Evolutionary conservation across 2,888 invertebrate genomes (phyloP).

Genomic region (Aricia artaxerxes): DNA sequence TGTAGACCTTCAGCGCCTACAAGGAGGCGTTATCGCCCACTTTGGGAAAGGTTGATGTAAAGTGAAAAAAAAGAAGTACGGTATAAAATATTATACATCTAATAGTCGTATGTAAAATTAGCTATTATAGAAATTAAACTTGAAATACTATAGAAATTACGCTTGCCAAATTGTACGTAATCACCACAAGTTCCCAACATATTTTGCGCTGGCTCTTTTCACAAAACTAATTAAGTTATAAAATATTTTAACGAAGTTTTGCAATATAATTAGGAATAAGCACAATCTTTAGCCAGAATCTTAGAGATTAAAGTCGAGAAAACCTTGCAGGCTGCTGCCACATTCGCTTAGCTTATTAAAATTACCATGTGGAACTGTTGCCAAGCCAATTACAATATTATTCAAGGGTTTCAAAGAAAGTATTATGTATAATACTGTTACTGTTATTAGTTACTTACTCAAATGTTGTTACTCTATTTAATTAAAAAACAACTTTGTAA

Average conservation of each 20-base stretch:
- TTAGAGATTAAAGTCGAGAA: slow-evolving; percentile 39
- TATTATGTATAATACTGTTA: slow-evolving; percentile 12
- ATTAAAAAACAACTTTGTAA: not conserved
- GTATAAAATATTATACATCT: no score
- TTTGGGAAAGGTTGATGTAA: no score
- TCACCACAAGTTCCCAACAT: not conserved
- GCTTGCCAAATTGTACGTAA: not conserved
- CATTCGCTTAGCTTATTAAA: slow-evolving; percentile 46
- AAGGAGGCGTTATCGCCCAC: no score
- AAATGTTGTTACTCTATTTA: not conserved
- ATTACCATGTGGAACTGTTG: slow-evolving; percentile 46
- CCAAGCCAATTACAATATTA: slow-evolving; percentile 45
- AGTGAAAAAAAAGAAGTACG: no score
- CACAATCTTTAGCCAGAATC: slow-evolving; percentile 18
- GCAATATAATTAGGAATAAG: slow-evolving; percentile 23
- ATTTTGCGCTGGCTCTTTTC: not conserved
- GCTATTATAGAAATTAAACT: not conserved
- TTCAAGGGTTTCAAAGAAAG: slow-evolving; percentile 31
- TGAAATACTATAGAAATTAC: not conserved
- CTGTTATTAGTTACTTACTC: not conserved
- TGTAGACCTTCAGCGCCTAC: no score
- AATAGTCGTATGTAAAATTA: no score
- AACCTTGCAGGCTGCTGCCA: slow-evolving; percentile 44
- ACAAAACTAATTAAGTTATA: slow-evolving; percentile 17
- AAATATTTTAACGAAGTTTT: slow-evolving; percentile 14